Evolutionary conservation across 2,113 vertebrate genomes (phyloP).

Genomic region (Heptranchias perlo): DNA sequence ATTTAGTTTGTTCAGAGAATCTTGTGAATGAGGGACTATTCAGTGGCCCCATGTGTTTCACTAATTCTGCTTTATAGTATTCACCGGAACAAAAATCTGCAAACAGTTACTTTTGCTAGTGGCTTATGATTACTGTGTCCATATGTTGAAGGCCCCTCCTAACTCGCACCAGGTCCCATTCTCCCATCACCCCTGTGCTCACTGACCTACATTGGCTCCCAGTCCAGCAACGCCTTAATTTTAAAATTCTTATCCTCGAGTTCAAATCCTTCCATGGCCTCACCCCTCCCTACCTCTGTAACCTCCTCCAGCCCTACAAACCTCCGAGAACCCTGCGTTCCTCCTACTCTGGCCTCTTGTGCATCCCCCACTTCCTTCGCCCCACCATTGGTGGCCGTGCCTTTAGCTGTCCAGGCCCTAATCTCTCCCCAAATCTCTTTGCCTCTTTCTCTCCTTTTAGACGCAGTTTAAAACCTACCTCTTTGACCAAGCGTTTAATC

Average conservation of each 20-base stretch:
- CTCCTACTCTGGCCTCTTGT: background rate
- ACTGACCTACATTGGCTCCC: background rate
- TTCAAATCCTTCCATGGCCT: no score
- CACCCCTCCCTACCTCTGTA: no score
- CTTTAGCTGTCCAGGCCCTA: background rate
- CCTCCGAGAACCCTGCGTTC: background rate
- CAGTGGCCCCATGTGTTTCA: slow-evolving; percentile 7
- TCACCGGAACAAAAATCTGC: background rate
- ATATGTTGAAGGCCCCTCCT: background rate
- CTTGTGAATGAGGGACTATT: background rate
- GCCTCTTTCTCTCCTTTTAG: background rate
- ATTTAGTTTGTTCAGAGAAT: slow-evolving; percentile 18
- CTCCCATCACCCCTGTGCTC: background rate
- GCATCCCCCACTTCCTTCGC: background rate
- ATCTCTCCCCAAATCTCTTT: background rate
- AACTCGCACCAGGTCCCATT: background rate
- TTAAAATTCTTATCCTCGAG: background rate
- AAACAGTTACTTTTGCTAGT: slow-evolving; percentile 15
- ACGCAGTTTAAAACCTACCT: background rate
- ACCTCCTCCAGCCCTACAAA: background rate
- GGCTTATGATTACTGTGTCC: background rate
- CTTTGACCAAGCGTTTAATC: background rate
- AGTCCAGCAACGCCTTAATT: background rate
- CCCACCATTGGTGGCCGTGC: background rate
- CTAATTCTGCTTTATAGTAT: background rate